Evolutionary conservation across 2,888 invertebrate species (phyloP).

Genomic region (Gibbula magus): DNA sequence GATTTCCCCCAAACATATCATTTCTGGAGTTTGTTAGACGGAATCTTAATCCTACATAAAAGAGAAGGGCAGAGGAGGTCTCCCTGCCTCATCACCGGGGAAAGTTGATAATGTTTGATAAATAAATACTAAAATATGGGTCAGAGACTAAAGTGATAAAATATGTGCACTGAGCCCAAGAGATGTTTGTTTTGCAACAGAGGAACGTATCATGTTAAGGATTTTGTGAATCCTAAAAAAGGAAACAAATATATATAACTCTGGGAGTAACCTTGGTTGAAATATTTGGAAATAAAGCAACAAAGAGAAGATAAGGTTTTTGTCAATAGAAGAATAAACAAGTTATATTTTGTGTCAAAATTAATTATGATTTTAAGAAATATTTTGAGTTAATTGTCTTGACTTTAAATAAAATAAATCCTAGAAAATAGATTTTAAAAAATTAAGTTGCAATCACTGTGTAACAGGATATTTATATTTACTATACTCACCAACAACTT

Average conservation of each 20-base stretch:
- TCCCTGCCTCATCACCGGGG: neutral
- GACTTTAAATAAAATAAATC: too few species aligned
- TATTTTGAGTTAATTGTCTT: too few species aligned
- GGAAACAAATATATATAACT: slow-evolving; percentile 22
- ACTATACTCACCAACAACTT: too few species aligned
- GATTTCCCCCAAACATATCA: slow-evolving; percentile 8
- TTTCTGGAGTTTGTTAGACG: neutral
- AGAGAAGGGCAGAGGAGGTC: neutral
- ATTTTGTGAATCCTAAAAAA: slow-evolving; percentile 2
- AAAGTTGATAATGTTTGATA: slow-evolving; percentile 3
- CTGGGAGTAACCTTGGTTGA: too few species aligned
- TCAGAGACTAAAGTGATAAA: slow-evolving; percentile 16
- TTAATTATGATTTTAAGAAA: too few species aligned
- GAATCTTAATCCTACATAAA: neutral
- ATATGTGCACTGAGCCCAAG: slow-evolving; percentile 7
- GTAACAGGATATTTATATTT: too few species aligned
- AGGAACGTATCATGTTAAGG: neutral
- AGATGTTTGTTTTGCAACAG: neutral
- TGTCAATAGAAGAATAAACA: too few species aligned
- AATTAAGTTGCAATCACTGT: too few species aligned
- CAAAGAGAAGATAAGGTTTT: too few species aligned
- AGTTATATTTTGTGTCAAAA: too few species aligned
- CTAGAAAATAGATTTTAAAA: too few species aligned
- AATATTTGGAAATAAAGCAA: too few species aligned
- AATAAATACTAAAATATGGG: slow-evolving; percentile 20